Conservation (phyloP, 2,888 invertebrate genomes). For the Calameuta idolon region DNA sequence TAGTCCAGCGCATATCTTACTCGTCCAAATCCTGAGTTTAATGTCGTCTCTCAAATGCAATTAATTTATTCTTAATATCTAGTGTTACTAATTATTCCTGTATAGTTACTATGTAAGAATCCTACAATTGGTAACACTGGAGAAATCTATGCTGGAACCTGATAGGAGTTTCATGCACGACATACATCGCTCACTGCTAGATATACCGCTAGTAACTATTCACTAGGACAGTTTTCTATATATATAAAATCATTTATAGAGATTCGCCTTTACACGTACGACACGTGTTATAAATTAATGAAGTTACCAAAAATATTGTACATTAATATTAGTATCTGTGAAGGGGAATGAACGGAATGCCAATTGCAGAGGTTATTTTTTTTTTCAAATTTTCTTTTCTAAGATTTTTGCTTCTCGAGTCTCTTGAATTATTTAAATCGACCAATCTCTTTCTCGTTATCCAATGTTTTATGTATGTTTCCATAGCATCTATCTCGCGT, state of each 20-base stretch:
- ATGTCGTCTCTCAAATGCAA: not conserved
- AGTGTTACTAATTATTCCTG: not conserved
- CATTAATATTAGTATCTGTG: not conserved
- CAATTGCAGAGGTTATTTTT: not conserved
- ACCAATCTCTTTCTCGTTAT: not conserved
- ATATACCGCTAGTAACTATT: not conserved
- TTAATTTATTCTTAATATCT: not conserved
- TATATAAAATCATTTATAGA: not conserved
- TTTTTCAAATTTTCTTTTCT: not conserved
- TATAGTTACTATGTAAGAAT: not conserved
- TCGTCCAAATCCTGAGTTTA: not conserved
- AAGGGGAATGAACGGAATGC: not conserved
- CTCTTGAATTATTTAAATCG: not conserved
- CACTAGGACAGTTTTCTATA: not conserved
- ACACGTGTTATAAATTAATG: too few relatives aligned
- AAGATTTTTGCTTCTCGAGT: not conserved
- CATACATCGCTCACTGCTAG: slow-evolving; percentile 3
- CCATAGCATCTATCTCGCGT: not conserved
- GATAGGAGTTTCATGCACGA: slow-evolving; percentile 17
- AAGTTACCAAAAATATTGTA: too few relatives aligned
- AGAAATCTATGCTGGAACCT: slow-evolving; percentile 9
- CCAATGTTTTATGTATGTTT: not conserved
- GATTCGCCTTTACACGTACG: not conserved
- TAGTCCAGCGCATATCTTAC: slow-evolving; percentile 33
- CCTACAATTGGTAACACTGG: slow-evolving; percentile 2